A percentile compares a stretch with the other conserved stretches of the same genome.
Evolutionary conservation across 2,797 vertebrate genomes (phyloP).

Genomic region (Chrysocyon brachyurus): DNA sequence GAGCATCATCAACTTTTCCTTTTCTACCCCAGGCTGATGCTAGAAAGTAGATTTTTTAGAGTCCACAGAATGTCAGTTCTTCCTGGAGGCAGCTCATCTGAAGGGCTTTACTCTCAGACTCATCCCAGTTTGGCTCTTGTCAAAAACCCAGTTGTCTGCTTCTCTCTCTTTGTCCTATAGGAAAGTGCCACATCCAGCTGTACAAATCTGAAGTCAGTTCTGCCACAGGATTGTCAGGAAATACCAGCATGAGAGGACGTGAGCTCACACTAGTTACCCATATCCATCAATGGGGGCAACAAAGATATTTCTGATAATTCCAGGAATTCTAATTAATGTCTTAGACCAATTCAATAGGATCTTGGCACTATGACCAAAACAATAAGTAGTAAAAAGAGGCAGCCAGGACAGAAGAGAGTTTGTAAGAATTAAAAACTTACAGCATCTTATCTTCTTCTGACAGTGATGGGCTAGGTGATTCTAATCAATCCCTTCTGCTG

Average conservation of each 20-base stretch:
- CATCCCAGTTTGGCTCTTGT: not conserved
- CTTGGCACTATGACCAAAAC: not conserved
- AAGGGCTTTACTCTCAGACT: not conserved
- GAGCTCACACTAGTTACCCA: not conserved
- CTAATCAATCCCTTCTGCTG: not conserved
- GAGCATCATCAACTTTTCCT: not conserved
- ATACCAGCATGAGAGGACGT: not conserved
- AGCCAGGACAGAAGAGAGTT: not conserved
- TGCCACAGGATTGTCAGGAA: not conserved
- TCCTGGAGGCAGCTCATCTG: not conserved
- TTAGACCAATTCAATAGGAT: not conserved
- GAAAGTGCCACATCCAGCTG: not conserved
- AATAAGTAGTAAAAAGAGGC: not conserved
- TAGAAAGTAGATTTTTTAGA: not conserved
- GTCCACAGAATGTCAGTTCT: not conserved
- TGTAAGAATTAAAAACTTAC: not conserved
- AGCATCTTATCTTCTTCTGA: not conserved
- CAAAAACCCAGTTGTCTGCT: not conserved
- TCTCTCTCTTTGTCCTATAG: not conserved
- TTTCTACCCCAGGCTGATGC: not conserved
- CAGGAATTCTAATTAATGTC: not conserved
- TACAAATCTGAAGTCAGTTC: not conserved
- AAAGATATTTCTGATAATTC: not conserved
- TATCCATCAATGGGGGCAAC: not conserved
- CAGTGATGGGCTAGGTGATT: not conserved